Evolutionary conservation across 2,113 vertebrate species (phyloP).

Genomic region (Corynorhinus townsendii): DNA sequence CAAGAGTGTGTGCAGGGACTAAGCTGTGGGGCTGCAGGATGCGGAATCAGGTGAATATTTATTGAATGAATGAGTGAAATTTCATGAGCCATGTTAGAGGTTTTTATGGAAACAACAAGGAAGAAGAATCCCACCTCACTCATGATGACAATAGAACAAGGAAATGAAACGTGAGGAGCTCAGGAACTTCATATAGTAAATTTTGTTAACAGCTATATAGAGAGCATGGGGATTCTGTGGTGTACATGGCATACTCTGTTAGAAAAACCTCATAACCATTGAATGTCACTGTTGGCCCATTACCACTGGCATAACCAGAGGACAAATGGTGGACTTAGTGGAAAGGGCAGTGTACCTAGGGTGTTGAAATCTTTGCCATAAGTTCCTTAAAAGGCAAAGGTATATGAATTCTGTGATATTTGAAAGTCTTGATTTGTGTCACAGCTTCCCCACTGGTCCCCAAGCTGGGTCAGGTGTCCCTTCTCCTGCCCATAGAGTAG

Average conservation of each 20-base stretch:
- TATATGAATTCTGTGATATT: not conserved
- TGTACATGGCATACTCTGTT: fast-evolving
- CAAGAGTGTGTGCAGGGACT: not conserved
- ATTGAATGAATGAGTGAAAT: not conserved
- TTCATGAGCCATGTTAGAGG: not conserved
- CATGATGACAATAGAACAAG: not conserved
- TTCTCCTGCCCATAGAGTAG: fast-evolving
- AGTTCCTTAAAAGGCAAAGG: not conserved
- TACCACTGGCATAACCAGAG: not conserved
- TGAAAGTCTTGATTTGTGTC: not conserved
- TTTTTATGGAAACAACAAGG: not conserved
- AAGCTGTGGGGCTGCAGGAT: fast-evolving
- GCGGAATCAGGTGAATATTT: not conserved
- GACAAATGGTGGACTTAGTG: not conserved
- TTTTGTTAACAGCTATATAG: not conserved
- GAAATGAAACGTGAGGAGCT: fast-evolving
- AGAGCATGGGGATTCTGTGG: not conserved
- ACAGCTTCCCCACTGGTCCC: not conserved
- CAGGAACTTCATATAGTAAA: not conserved
- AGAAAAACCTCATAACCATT: not conserved
- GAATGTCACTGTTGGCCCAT: not conserved
- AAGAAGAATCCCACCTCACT: not conserved
- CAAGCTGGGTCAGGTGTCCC: too few relatives aligned
- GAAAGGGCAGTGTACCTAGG: not conserved
- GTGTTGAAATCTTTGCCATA: not conserved